phyloP scores from a whole-genome alignment of 2,888 invertebrate genomes.

The Candidula unifasciata region DNA sequence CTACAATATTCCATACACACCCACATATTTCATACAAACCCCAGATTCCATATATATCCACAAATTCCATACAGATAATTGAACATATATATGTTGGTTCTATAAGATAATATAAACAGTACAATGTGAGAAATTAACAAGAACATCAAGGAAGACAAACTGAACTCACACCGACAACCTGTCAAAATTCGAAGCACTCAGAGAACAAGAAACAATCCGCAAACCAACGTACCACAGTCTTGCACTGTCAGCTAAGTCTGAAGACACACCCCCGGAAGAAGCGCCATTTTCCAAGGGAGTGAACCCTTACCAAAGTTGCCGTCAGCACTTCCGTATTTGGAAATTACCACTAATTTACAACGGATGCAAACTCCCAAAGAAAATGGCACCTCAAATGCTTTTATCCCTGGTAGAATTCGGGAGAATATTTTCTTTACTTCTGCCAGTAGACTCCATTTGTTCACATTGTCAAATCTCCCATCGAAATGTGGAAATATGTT shows the following conservation, averaged over 20 bases:
- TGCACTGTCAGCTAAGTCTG: neutral
- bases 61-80: too few species aligned
- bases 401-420: neutral
- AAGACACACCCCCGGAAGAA: conserved; percentile 6
- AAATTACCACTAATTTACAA: conserved; percentile 30
- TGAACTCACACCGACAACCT: too few species aligned
- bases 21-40: too few species aligned
- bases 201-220: neutral
- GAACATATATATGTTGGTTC: too few species aligned
- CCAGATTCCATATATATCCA: too few species aligned
- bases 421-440: conserved; percentile 6
- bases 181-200: too few species aligned
- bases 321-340: conserved; percentile 19
- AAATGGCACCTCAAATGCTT: conserved; percentile 31
- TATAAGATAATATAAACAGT: neutral
- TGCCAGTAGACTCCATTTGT: conserved; percentile 14
- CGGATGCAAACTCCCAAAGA: conserved; percentile 13
- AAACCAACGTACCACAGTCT: neutral
- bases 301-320: conserved; percentile 26
- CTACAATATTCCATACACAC: too few species aligned
- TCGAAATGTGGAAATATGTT: neutral
- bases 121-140: neutral
- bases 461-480: neutral
- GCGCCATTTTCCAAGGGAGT: conserved; percentile 26
- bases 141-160: neutral